Base-by-base conservation (phyloP, 2,113 vertebrate species). In the Anthoscopus minutus region DNA sequence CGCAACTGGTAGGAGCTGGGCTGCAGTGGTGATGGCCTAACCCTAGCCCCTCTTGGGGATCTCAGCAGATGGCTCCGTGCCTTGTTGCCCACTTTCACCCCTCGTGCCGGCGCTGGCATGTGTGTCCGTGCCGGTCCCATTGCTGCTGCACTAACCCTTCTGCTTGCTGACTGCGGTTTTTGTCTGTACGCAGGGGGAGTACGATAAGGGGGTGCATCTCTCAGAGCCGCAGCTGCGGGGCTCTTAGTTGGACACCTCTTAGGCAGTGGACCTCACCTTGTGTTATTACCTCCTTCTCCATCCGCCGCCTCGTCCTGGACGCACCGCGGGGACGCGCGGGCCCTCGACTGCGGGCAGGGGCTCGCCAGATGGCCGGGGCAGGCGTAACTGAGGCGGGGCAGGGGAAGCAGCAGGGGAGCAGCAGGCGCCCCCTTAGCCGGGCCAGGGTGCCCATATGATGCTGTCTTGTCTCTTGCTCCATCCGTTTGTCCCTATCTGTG, bases 181-280 rank as follows among this genome's bases (percentile, higher is more conserved):
- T 98, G 97, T 98, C 98, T 98, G 98, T 98, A 98, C 97, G 98
- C 98, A 98, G 98, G 98, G 97, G 97, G 98, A 98, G 97, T 98
- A 97, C 98, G 98, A 97, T 98, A 98, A 98, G 98, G 97, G 98
- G 97, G 97, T 94, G 97, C 97, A 97, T 86, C 97, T 97, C 96
- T 97, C 96, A 96, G 97, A 97, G 97, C 97, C 62, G 72, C 40
- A 7, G 93, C 97, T 93, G 89, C 88, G 93, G 98, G 98, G 94
- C 97, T 94, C 97, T 98, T 98, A 98, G 97, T 95, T 92, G 94
- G 96, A 96, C 97, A 96, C 91, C 94, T 93, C 96, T 95, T 96
- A 97, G 96, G 96, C 97, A 97, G 97, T 95, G 98, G 98, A 98
- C 97, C 97, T 98, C 97, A 97, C 97, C 98, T 97, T 97, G 98